Percentiles rank a stretch among this genome's conserved stretches.
Evolutionary conservation across 2,797 vertebrate species (phyloP).

Genomic region (Lutjanus argentimaculatus): DNA sequence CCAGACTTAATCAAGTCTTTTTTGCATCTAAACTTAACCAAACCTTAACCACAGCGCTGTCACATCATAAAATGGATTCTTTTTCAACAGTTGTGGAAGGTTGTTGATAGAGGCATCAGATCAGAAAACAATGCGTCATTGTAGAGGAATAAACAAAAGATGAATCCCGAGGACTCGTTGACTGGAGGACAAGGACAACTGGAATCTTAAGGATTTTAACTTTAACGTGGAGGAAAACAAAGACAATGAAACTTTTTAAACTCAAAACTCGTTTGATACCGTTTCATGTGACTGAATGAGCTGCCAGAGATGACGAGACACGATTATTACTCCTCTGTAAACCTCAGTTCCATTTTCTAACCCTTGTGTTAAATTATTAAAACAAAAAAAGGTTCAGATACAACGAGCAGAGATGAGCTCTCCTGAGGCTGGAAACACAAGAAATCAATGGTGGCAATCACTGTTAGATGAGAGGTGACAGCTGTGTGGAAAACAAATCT

Average conservation of each 20-base stretch:
- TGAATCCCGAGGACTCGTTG: background rate
- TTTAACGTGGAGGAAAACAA: slow-evolving; percentile 5
- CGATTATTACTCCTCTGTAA: slow-evolving; percentile 25
- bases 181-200: background rate
- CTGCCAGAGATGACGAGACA: slow-evolving; percentile 7
- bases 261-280: slow-evolving; percentile 12
- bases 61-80: background rate
- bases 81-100: background rate
- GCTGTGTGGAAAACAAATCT: slow-evolving; percentile 67
- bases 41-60: background rate
- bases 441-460: slow-evolving; percentile 68
- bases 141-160: background rate
- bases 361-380: slow-evolving; percentile 55
- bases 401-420: slow-evolving; percentile 37
- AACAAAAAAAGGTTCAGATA: slow-evolving; percentile 45
- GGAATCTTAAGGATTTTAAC: slow-evolving; percentile 9
- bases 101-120: background rate
- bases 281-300: slow-evolving; percentile 12
- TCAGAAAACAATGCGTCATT: background rate
- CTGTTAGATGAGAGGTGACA: slow-evolving; percentile 47
- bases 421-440: slow-evolving; percentile 32
- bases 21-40: background rate
- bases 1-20: background rate
- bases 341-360: slow-evolving; percentile 30
- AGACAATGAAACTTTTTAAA: background rate